Base-by-base conservation (phyloP, 2,888 invertebrate genomes). In the Drosophila villosipedis region DNA sequence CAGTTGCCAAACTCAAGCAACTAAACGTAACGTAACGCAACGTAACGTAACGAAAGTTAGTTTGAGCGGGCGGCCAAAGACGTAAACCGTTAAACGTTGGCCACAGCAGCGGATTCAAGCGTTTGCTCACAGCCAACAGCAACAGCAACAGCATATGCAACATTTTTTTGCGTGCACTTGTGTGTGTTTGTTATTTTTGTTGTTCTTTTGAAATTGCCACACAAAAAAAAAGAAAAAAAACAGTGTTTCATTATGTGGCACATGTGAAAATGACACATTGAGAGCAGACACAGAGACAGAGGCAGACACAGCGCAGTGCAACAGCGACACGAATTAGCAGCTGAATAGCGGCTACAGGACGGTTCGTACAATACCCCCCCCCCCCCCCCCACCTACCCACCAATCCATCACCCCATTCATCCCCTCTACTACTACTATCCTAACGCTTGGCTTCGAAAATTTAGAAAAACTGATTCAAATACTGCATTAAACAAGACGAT, bases 231-330 rank as follows among this genome's bases (percentile, higher is more conserved):
- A 19, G 4, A 7, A 3, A 7, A 47, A 47, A 16, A 47, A 25
- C 16, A 66, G 70, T 68, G 57, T 53, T 63, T 63, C 63, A 69
- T 67, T 54, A 69, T 74, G 75, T 70, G 78, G 70, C 67, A 68
- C 64, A 75, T 52, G 66, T 74, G 68, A 76, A 60, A 22, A 43
- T 43, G 63, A 22, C 49, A 59, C 68, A 52, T 60, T 57, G 49
- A 59, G 39, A 47, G 58, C 31, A 43, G 31, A 22, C 31, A 31
- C 58, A 43, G n/a, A n/a, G n/a, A 6, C 25, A 47, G 43, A 39
- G 28, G 25, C n/a, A 43, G 41, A 43, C 10, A 12, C 22, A 47
- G 43, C 47, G 33, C 52, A 30, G 1, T 43, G 30, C 30, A 16
- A 19, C 19, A 19, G 37, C 22, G 14, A 53, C 10, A 43, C 12